Percentiles rank a stretch among this genome's conserved stretches.
Evolutionary conservation across 2,797 vertebrate genomes (phyloP).

Genomic region (Ammospiza maritima): DNA sequence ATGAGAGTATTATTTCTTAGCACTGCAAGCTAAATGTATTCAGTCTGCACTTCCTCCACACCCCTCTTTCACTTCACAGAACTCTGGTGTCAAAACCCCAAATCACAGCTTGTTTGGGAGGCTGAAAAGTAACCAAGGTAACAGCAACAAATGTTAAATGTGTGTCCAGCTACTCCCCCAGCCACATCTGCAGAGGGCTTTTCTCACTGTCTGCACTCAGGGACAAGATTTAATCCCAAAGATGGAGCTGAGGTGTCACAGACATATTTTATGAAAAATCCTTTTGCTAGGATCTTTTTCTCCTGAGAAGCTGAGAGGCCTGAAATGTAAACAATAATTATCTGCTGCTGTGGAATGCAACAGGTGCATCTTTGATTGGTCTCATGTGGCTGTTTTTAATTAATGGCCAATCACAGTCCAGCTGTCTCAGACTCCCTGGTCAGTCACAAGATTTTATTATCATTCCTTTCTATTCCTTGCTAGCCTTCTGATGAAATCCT

Average conservation of each 20-base stretch:
- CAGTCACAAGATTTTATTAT: too few species aligned
- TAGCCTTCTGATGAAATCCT: too few species aligned
- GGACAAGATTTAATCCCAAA: not conserved
- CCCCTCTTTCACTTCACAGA: not conserved
- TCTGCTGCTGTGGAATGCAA: too few species aligned
- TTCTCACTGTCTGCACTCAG: not conserved
- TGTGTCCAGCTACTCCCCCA: not conserved
- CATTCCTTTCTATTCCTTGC: too few species aligned
- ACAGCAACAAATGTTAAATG: not conserved
- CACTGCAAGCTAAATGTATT: not conserved
- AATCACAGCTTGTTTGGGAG: not conserved
- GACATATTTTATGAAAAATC: too few species aligned
- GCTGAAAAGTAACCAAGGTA: conserved; percentile 32
- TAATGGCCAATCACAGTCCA: too few species aligned
- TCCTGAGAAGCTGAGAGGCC: too few species aligned
- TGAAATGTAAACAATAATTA: too few species aligned
- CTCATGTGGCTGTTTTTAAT: too few species aligned
- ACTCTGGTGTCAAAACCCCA: not conserved
- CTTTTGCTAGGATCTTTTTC: too few species aligned
- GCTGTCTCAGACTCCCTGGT: too few species aligned
- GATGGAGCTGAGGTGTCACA: not conserved
- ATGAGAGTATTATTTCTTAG: not conserved
- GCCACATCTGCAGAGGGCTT: not conserved
- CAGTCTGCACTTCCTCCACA: not conserved
- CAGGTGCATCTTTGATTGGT: too few species aligned